Evolutionary conservation across 2,113 vertebrate species (phyloP), one percentile per base, ranked within the genome.

Genomic region (Gymnogyps californianus): DNA sequence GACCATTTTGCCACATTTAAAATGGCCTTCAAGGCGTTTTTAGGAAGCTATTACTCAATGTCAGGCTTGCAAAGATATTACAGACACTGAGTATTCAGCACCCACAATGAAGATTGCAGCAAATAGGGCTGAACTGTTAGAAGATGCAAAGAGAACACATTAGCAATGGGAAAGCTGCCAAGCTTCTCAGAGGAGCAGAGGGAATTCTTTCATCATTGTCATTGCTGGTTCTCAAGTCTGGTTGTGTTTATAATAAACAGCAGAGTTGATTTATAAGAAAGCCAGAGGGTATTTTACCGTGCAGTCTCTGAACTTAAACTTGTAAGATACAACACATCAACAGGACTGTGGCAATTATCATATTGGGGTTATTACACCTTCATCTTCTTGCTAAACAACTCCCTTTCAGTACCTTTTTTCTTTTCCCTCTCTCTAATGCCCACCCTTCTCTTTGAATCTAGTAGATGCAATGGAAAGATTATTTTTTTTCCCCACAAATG

Each of bases 1-100:
- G 57, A 49, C 36, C 49, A 54, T 93, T 93, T 93, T 97, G 54
- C 42, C 82, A 58, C 84, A 65, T 85, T 87, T 89, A 57, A 94
- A 89, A 59, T 9, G 31, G 40, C 79, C 91, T 96, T 93, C 2
- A 24, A 93, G 87, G 75, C 62, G 22, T 58, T 93, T 96, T 95
- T 54, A 58, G 87, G 62, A 61, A 93, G 66, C 62, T 90, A 32
- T 95, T 94, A 44, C 87, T 96, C 87, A 59, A 4, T 69, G 87
- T 72, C 87, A 91, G 31, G 52, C 36, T 64, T 71, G 65, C 62
- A 80, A 61, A 86, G 62, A 16, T 55, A 25, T 21, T 49, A 22
- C 82, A 95, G 82, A 34, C 65, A 18, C 52, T 57, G 81, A 64
- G 38, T 55, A 79, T 51, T 76, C 71, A 89, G 75, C 44, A 80